A percentile compares a stretch with the other conserved stretches of the same genome.
Conservation (phyloP, 2,888 invertebrate species). For the Mythimna pallens region DNA sequence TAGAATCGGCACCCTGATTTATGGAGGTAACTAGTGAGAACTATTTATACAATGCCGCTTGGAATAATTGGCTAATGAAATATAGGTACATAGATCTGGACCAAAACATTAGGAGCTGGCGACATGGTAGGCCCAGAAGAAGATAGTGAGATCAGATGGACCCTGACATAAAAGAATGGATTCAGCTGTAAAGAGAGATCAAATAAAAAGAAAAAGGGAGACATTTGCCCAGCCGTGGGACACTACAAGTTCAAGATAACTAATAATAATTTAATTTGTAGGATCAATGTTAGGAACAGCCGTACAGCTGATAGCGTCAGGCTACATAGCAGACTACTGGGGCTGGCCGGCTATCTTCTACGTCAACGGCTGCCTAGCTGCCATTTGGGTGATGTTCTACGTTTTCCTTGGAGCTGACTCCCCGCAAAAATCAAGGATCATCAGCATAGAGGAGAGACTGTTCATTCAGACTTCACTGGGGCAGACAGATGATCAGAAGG, state of each 20-base stretch:
- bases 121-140: background rate
- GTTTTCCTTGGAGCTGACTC: constrained; percentile 92
- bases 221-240: too few relatives aligned
- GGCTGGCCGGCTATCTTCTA: constrained; percentile 94
- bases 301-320: constrained; percentile 88
- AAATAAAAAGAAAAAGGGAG: background rate
- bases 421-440: constrained; percentile 90
- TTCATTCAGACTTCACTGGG: constrained; percentile 91
- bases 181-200: background rate
- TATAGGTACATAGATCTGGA: background rate
- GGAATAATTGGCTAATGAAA: background rate
- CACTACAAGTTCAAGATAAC: too few relatives aligned
- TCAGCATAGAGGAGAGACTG: constrained; percentile 91
- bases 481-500: constrained; percentile 8
- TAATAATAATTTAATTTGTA: constrained; percentile 53
- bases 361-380: constrained; percentile 88
- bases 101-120: background rate
- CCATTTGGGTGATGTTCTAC: constrained; percentile 90
- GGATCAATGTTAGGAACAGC: constrained; percentile 91
- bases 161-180: background rate
- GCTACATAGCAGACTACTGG: constrained; percentile 78
- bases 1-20: constrained; percentile 88
- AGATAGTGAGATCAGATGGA: too few relatives aligned
- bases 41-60: background rate
- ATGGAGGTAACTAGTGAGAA: constrained; percentile 67